Conservation (phyloP, 2,797 vertebrate genomes). For the Nyctibius grandis region DNA sequence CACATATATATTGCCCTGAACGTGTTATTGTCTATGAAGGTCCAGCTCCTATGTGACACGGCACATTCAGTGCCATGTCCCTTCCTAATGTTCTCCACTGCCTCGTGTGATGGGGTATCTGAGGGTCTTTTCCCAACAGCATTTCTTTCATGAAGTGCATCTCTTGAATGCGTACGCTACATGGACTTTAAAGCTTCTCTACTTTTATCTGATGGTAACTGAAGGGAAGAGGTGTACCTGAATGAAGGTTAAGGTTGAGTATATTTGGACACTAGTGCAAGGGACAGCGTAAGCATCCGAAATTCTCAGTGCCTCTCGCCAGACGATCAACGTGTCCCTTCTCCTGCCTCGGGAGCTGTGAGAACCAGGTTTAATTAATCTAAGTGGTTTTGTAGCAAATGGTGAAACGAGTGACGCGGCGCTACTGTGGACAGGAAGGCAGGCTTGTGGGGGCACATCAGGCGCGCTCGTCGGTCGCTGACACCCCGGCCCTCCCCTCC, state of each 20-base stretch:
- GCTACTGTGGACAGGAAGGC: rapidly evolving
- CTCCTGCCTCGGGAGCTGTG: rapidly evolving
- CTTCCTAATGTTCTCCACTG: rapidly evolving
- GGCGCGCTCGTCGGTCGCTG: neutral
- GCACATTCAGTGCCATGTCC: rapidly evolving
- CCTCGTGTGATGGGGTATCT: rapidly evolving
- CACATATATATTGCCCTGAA: rapidly evolving
- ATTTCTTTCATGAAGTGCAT: too few species aligned
- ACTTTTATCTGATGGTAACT: rapidly evolving
- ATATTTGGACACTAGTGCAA: neutral
- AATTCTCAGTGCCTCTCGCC: too few species aligned
- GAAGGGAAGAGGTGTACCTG: neutral
- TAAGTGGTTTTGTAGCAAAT: rapidly evolving
- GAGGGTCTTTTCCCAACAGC: neutral
- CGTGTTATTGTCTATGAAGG: rapidly evolving
- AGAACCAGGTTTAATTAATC: rapidly evolving
- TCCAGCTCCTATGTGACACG: rapidly evolving
- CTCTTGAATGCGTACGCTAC: rapidly evolving
- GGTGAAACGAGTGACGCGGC: neutral
- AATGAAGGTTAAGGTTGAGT: too few species aligned
- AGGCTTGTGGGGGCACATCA: rapidly evolving
- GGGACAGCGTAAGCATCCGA: rapidly evolving
- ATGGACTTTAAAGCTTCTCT: rapidly evolving
- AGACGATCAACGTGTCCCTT: rapidly evolving
- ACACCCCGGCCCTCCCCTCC: too few species aligned